A percentile compares a stretch with the other conserved stretches of the same genome.
Conservation (phyloP, 30 jellyfish, hydroid and myxozoan species). For the Aurelia aurita region DNA sequence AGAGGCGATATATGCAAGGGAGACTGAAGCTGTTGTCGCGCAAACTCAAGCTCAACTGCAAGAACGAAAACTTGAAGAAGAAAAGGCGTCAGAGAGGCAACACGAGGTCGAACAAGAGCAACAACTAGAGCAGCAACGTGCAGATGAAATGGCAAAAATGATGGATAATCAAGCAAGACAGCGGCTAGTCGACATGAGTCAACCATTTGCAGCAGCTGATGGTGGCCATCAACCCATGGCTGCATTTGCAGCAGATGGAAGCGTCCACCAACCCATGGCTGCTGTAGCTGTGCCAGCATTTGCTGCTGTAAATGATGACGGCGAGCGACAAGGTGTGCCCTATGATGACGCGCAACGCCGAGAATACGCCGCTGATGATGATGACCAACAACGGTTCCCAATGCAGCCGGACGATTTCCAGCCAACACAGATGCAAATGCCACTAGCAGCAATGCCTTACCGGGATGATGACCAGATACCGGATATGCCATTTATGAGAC, state of each 20-base stretch:
- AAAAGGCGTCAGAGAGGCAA: slow-evolving; percentile 34
- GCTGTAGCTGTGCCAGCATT: not conserved
- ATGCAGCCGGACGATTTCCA: slow-evolving; percentile 35
- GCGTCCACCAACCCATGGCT: not conserved
- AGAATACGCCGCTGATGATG: not conserved
- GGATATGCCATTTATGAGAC: slow-evolving; percentile 50
- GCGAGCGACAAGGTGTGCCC: too few species aligned
- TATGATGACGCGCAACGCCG: not conserved
- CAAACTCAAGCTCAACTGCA: slow-evolving; percentile 46
- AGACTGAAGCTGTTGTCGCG: slow-evolving; percentile 16
- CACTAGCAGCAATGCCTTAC: slow-evolving; percentile 44
- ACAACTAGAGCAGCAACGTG: slow-evolving; percentile 37
- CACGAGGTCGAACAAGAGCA: slow-evolving; percentile 46
- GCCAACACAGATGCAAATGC: slow-evolving; percentile 47
- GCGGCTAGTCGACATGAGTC: slow-evolving; percentile 15
- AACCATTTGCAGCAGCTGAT: slow-evolving; percentile 12
- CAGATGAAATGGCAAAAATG: slow-evolving; percentile 32
- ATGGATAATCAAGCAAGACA: slow-evolving; percentile 40
- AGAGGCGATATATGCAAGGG: slow-evolving; percentile 34
- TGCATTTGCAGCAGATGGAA: not conserved
- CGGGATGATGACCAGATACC: slow-evolving; percentile 27
- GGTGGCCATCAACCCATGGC: slow-evolving; percentile 4
- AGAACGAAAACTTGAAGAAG: slow-evolving; percentile 63
- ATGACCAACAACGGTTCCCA: slow-evolving; percentile 7
- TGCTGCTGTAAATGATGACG: not conserved